These are phyloP conservation scores for Cheirogaleus medius DNA, from an alignment of 2,113 vertebrate species.

Conservation along the genomic window DNA sequence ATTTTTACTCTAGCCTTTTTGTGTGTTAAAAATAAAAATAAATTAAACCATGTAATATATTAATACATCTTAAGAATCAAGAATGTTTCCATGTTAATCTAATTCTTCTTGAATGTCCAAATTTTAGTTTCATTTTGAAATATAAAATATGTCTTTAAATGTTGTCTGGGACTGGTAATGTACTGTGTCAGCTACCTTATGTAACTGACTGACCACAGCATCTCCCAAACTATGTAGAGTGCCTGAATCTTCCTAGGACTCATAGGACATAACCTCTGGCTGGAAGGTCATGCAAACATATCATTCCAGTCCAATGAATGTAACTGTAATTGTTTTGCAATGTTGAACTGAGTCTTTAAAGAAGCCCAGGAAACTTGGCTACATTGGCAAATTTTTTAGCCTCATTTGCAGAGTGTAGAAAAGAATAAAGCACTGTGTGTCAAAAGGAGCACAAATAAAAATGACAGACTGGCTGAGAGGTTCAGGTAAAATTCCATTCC, in stretches of 20 bases:
- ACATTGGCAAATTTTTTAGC: background rate
- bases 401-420: constrained; percentile 12
- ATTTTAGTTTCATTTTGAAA: constrained; percentile 52
- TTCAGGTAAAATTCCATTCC: constrained; percentile 19
- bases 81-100: background rate
- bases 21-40: constrained; percentile 46
- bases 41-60: background rate
- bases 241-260: background rate
- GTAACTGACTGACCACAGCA: background rate
- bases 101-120: constrained; percentile 41
- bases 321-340: background rate
- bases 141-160: background rate
- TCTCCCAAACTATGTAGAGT: background rate
- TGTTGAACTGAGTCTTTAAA: background rate
- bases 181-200: background rate
- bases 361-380: background rate
- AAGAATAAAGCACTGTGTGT: constrained; percentile 23
- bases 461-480: background rate
- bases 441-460: constrained; percentile 40
- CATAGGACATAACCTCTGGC: background rate
- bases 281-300: background rate
- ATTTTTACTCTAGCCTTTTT: background rate
- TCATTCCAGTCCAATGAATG: background rate
- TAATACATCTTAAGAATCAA: constrained; percentile 30
- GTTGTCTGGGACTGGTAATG: background rate